A percentile compares a stretch with the other conserved stretches of the same genome.
Evolutionary conservation across 2,797 vertebrate species (phyloP).

Genomic region (Myotis daubentonii): DNA sequence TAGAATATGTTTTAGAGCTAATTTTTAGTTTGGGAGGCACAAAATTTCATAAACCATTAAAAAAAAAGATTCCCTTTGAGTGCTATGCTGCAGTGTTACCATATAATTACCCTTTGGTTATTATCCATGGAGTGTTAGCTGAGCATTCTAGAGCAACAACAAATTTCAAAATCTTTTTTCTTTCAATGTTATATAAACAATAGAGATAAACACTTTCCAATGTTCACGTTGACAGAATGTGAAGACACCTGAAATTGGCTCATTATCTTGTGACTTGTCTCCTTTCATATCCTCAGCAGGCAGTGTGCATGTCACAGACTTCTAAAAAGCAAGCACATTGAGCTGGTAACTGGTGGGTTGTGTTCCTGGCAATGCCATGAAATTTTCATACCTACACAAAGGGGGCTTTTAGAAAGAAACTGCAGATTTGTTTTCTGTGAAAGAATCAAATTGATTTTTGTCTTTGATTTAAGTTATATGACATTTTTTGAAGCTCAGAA

Average conservation of each 20-base stretch:
- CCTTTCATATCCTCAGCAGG: constrained; percentile 48
- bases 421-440: constrained; percentile 2
- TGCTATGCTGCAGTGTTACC: not conserved
- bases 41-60: not conserved
- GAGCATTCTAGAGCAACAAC: constrained; percentile 43
- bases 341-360: not conserved
- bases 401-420: constrained; percentile 1
- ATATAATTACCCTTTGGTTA: constrained; percentile 51
- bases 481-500: not conserved
- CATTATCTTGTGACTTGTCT: constrained; percentile 52
- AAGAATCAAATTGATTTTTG: not conserved
- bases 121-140: constrained; percentile 7
- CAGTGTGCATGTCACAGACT: not conserved
- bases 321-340: constrained; percentile 21
- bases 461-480: not conserved
- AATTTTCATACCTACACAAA: not conserved
- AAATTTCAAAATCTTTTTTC: constrained; percentile 61
- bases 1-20: constrained; percentile 19
- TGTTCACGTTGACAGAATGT: constrained; percentile 49
- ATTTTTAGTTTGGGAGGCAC: constrained; percentile 32
- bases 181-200: constrained; percentile 36
- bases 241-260: constrained; percentile 55
- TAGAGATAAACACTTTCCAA: constrained; percentile 59
- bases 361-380: not conserved
- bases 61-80: not conserved